phyloP scores from a whole-genome alignment of 2,888 invertebrate genomes.

The Drosophila crucigera region DNA sequence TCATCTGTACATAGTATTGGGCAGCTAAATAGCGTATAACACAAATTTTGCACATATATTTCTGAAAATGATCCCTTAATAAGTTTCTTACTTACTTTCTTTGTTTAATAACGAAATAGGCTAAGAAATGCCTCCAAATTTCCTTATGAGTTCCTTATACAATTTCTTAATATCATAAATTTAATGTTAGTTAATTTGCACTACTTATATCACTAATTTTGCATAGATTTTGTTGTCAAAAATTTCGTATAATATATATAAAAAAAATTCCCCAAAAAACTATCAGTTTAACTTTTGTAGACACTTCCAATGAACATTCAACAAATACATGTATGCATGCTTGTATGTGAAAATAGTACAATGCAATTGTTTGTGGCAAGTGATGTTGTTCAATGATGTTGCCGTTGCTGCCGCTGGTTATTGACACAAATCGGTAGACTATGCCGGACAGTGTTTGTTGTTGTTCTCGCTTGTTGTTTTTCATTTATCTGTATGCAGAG shows the following conservation, averaged over 20 bases:
- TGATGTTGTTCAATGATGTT: conserved; percentile 37
- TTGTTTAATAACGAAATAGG: neutral
- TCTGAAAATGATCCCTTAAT: neutral
- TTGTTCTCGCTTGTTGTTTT: conserved; percentile 27
- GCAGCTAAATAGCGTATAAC: too few relatives aligned
- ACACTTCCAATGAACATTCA: conserved; percentile 9
- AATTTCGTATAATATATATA: neutral
- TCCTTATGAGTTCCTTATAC: neutral
- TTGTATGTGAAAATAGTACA: conserved; percentile 15
- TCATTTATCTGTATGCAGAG: conserved; percentile 63
- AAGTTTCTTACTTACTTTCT: neutral
- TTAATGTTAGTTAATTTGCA: too few relatives aligned
- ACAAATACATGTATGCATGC: neutral
- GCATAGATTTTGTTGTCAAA: neutral
- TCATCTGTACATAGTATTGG: too few relatives aligned
- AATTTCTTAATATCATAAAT: neutral
- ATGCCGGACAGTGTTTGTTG: conserved; percentile 9
- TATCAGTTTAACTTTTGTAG: neutral
- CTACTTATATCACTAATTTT: neutral
- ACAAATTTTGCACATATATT: neutral
- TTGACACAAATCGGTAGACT: conserved; percentile 45
- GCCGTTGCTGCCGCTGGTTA: conserved; percentile 30
- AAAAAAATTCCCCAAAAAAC: neutral
- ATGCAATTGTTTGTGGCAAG: conserved; percentile 46
- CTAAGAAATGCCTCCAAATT: neutral